Evolutionary conservation across 2,113 vertebrate genomes (phyloP).

Genomic region (Anolis carolinensis): DNA sequence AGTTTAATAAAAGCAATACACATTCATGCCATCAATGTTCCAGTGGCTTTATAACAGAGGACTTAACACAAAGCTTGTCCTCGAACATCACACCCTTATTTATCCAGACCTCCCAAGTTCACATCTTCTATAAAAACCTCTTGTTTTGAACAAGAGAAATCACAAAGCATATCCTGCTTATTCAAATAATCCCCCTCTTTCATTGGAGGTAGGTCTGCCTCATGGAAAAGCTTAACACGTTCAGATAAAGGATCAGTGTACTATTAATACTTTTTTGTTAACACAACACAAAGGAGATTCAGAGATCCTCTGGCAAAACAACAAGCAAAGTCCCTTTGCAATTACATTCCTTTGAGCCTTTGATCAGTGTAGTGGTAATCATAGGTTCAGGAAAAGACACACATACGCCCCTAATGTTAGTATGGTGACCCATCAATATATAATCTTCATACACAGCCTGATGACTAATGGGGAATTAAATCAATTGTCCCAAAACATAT

Average conservation of each 20-base stretch:
- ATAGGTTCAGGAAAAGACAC: not conserved
- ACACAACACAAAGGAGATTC: not conserved
- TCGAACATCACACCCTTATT: slow-evolving; percentile 6
- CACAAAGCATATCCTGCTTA: slow-evolving; percentile 25
- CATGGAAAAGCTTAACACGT: slow-evolving; percentile 36
- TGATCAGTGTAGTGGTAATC: not conserved
- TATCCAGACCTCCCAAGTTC: not conserved
- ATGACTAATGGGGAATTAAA: slow-evolving; percentile 22
- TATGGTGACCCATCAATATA: not conserved
- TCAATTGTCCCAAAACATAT: slow-evolving; percentile 3
- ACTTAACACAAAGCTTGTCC: slow-evolving; percentile 16
- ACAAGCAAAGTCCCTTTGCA: slow-evolving; percentile 19
- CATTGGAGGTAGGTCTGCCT: slow-evolving; percentile 47
- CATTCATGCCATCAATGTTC: not conserved
- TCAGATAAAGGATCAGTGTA: slow-evolving; percentile 29
- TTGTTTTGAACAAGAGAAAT: slow-evolving; percentile 48
- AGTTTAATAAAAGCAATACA: slow-evolving; percentile 5
- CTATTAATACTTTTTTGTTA: slow-evolving; percentile 35
- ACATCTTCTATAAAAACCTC: slow-evolving; percentile 39
- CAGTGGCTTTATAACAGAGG: not conserved
- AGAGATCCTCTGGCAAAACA: slow-evolving; percentile 29
- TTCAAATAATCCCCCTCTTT: slow-evolving; percentile 50
- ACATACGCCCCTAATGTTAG: not conserved
- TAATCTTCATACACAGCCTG: not conserved
- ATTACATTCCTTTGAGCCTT: not conserved